Evolutionary conservation across 2,797 vertebrate species (phyloP).

Genomic region (Diceros bicornis): DNA sequence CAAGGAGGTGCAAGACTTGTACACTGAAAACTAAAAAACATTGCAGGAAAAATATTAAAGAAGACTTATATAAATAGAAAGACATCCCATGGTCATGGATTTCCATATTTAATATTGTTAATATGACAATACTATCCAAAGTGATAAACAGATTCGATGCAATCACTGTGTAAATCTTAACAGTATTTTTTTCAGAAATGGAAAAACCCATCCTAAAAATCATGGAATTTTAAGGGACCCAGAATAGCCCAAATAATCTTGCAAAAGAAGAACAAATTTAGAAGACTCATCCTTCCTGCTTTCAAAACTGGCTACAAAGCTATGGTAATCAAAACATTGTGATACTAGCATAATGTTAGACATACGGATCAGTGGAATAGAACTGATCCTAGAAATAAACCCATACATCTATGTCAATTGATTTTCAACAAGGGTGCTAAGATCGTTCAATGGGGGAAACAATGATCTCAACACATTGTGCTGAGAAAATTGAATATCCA

Average conservation of each 20-base stretch:
- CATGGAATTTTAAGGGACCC: not conserved
- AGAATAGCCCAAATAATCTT: not conserved
- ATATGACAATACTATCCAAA: not conserved
- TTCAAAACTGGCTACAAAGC: not conserved
- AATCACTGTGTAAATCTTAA: not conserved
- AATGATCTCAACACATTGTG: not conserved
- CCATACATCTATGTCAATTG: not conserved
- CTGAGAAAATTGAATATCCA: not conserved
- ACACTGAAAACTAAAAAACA: not conserved
- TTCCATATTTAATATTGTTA: not conserved
- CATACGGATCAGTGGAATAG: not conserved
- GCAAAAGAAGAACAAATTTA: not conserved
- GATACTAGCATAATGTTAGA: not conserved
- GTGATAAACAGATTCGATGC: not conserved
- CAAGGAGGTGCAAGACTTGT: not conserved
- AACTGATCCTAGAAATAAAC: not conserved
- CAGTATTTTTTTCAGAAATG: not conserved
- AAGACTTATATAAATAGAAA: not conserved
- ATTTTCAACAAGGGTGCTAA: not conserved
- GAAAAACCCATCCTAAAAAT: not conserved
- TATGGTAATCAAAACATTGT: not conserved
- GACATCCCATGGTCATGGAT: not conserved
- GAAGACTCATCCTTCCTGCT: not conserved
- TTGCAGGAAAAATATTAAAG: not conserved
- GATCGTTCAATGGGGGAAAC: not conserved